Base-by-base conservation (phyloP, 2,888 invertebrate genomes). In the Lumbricus terrestris region DNA sequence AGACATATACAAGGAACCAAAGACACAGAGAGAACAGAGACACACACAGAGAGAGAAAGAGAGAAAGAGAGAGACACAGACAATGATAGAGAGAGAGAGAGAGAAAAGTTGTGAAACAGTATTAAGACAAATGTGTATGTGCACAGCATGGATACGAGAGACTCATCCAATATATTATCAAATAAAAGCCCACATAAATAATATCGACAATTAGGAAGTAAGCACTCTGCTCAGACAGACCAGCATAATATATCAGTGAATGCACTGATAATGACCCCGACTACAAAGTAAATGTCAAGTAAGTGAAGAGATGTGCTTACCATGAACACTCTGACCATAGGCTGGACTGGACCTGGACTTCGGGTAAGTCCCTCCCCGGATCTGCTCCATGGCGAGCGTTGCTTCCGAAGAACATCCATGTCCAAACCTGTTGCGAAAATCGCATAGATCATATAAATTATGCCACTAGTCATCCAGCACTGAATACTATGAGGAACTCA, bases 351-450 rank as follows among this genome's bases (percentile, higher is more conserved):
- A 85, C 85, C 85, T 85, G 13, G 85, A 35, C 85, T 37, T 85
- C 5, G 85, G 85, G 85, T 85, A 85, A 35, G 85, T 85, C 37
- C 85, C 85, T 85, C 85, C 85, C 13, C 85, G 85, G 85, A 85
- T 85, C 35, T 85, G 85, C 18, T 85, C 85, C 3, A 85, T 85
- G 23, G 37, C 69, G 29, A 69, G 37, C 15, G 85, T 34, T 6
- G 85, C 37, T 5, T 85, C 37, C 1, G 85, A 85, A 35, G 85
- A 85, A 47, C 69, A 89, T 23, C 47, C 89, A 82, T 34, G 37
- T 47, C 42, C 89, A 82, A 42, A 89, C 69, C 42, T 54, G 54
- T 8, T 47, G 34, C 69, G 34, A 69, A 42, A 69, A 42, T 34
- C 89, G 15, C 88, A 88, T 34, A 0, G 11, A 38, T 42, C 34